Evolutionary conservation across 2,113 vertebrate genomes (phyloP), one percentile per base, ranked within the genome.

Genomic region (Furnarius figulus): DNA sequence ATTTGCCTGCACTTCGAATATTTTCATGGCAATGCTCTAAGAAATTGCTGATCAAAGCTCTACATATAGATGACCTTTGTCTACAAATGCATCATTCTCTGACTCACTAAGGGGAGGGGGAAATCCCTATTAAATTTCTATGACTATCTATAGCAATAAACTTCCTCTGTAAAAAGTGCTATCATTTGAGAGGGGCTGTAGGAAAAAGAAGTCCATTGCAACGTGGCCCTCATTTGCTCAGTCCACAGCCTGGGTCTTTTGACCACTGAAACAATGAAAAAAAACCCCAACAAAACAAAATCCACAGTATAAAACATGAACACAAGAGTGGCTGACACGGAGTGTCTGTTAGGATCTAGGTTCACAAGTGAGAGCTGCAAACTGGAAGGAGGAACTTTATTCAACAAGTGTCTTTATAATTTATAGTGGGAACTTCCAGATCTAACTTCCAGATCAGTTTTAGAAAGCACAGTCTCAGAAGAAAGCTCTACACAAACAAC

Each of bases 211-310:
- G 16, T 24, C 15, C 56, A 52, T 23, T 70, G 20, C 8, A 14
- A 62, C 0, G 4, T 39, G 39, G 46, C 31, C 22, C 22, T 83
- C 37, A 40, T 42, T 53, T 20, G 14, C 55, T 90, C 47, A 52
- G 30, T 42, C 30, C 42, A 63, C 18, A 92, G 71, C 24, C 30
- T 20, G 2, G 3, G 9, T 53, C 40, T 91, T 84, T 72, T 27
- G 55, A 53, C 8, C 47, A 81, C 14, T 67, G 27, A 89, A 89
- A 86, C 10, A 73, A 40, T 15, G 13, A 12, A 58, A 18, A 37
- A 37, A 25, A 0, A 1, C 0, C 14, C 21, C 12, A 53, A 28
- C 24, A 10, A 61, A 89, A 14, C n/a, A 25, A 58, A 27, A 17
- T 23, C 5, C 33, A 50, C 8, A 71, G 78, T 6, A 78, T 3